phyloP scores from a whole-genome alignment of 2,113 vertebrate species.

The Anseranas semipalmata region DNA sequence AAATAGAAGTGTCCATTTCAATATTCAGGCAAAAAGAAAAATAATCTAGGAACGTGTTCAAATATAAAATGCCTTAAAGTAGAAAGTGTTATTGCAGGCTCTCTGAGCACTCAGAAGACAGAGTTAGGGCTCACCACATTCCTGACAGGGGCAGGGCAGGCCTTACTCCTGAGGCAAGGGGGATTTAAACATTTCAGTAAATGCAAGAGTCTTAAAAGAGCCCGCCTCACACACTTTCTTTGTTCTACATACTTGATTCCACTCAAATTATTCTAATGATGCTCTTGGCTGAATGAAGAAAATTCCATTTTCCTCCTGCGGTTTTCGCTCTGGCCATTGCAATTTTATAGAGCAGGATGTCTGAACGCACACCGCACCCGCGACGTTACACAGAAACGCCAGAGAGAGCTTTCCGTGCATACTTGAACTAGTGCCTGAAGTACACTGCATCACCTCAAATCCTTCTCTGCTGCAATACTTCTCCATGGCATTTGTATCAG shows the following conservation, averaged over 20 bases:
- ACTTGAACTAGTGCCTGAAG: neutral
- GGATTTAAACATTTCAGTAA: neutral
- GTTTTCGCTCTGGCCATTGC: neutral
- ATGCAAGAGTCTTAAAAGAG: neutral
- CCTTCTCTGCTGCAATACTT: neutral
- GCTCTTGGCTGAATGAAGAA: neutral
- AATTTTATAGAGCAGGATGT: neutral
- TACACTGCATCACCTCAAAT: neutral
- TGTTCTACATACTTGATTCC: neutral
- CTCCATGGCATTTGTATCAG: neutral
- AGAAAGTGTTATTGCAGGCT: neutral
- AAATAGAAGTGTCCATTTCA: neutral
- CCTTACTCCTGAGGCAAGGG: neutral
- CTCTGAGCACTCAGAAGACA: neutral
- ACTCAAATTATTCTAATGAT: neutral
- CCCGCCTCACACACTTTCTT: neutral
- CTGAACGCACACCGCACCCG: neutral
- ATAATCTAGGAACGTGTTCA: neutral
- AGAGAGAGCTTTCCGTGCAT: neutral
- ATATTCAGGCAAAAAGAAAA: neutral
- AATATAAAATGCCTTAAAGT: neutral
- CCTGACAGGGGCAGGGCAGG: neutral
- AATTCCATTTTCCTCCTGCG: neutral
- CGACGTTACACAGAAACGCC: neutral
- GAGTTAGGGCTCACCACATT: neutral